These are phyloP conservation scores for Cardiocondyla obscurior DNA, from an alignment of 1,140 invertebrate genomes.

Conservation along the genomic window DNA sequence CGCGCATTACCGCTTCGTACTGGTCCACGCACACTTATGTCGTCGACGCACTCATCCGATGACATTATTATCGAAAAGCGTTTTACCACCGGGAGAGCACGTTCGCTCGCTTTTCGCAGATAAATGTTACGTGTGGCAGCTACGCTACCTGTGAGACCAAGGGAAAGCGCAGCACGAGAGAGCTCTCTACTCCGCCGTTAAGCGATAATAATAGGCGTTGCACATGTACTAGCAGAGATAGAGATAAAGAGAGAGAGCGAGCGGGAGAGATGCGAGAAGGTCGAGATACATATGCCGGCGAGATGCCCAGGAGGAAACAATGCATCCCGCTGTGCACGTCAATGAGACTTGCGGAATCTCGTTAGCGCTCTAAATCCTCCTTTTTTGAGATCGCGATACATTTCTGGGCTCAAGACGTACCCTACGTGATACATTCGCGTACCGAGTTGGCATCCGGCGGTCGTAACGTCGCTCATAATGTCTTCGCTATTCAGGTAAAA, in stretches of 20 bases:
- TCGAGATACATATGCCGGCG: slow-evolving; percentile 36
- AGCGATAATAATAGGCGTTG: slow-evolving; percentile 64
- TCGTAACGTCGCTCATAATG: slow-evolving; percentile 36
- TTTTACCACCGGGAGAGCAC: slow-evolving; percentile 42
- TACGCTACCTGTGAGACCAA: slow-evolving; percentile 12
- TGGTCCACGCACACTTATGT: slow-evolving; percentile 43
- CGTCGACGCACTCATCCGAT: slow-evolving; percentile 43
- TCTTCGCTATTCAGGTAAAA: slow-evolving; percentile 28
- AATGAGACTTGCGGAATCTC: slow-evolving; percentile 60
- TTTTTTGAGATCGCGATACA: slow-evolving; percentile 24
- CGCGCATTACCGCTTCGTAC: slow-evolving; percentile 15
- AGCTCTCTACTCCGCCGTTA: slow-evolving; percentile 47
- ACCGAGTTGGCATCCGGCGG: neutral
- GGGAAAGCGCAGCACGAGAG: slow-evolving; percentile 27
- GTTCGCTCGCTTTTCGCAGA: slow-evolving; percentile 54
- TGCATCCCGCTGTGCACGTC: slow-evolving; percentile 50
- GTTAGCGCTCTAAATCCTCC: slow-evolving; percentile 48
- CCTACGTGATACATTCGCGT: slow-evolving; percentile 32
- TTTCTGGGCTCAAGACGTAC: slow-evolving; percentile 38
- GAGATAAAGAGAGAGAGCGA: neutral
- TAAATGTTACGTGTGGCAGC: slow-evolving; percentile 42
- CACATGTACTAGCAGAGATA: slow-evolving; percentile 54
- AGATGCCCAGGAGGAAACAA: slow-evolving; percentile 51
- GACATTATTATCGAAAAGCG: slow-evolving; percentile 57
- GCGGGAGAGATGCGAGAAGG: slow-evolving; percentile 35